Conservation (phyloP, 2,113 vertebrate species). For the Agapornis roseicollis region DNA sequence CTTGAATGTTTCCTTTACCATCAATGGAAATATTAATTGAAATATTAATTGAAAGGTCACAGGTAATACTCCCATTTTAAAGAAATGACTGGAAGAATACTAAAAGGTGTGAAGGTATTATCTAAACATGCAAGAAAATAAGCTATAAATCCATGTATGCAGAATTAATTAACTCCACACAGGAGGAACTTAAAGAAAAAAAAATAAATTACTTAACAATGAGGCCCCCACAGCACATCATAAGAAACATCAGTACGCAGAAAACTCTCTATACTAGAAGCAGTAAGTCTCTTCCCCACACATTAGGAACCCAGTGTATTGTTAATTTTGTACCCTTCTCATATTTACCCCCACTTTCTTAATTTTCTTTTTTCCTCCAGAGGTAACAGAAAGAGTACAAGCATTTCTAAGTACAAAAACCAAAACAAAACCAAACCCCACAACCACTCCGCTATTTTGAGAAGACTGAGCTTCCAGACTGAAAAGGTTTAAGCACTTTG, state of each 20-base stretch:
- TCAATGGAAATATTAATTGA: neutral
- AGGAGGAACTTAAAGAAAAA: neutral
- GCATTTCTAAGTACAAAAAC: neutral
- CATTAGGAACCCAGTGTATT: neutral
- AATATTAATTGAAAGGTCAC: neutral
- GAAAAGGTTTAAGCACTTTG: neutral
- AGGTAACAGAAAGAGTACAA: neutral
- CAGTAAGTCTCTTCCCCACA: neutral
- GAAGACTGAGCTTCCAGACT: neutral
- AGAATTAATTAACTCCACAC: neutral
- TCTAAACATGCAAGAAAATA: neutral
- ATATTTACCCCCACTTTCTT: neutral
- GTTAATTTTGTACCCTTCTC: neutral
- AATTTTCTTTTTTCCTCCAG: no score
- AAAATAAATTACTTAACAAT: neutral
- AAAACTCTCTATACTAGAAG: neutral
- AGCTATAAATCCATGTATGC: neutral
- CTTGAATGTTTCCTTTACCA: neutral
- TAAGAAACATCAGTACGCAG: neutral
- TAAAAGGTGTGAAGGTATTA: rapidly evolving
- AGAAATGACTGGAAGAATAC: neutral
- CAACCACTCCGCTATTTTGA: neutral
- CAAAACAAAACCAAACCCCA: neutral
- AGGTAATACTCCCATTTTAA: neutral
- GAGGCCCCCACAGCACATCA: rapidly evolving